These are phyloP conservation scores for Rhopalosiphum maidis DNA, from an alignment of 1,140 invertebrate species.

Conservation along the genomic window DNA sequence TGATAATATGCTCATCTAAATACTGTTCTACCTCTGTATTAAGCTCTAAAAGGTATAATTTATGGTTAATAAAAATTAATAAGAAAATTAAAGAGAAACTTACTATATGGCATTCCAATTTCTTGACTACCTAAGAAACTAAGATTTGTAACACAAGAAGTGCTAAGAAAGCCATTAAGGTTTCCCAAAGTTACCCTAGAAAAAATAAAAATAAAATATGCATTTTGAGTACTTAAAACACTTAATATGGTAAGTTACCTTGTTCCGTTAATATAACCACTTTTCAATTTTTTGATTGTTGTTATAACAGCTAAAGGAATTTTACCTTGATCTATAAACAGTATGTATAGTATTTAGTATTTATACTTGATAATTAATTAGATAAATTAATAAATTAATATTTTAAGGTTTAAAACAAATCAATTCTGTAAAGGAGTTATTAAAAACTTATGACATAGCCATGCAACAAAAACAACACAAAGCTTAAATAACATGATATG, in stretches of 20 bases:
- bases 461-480: neutral
- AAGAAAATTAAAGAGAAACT: slow-evolving; percentile 53
- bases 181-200: slow-evolving; percentile 86
- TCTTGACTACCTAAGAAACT: slow-evolving; percentile 93
- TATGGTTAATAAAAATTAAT: slow-evolving; percentile 34
- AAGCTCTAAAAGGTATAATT: slow-evolving; percentile 66
- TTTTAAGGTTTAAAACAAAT: neutral
- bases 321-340: slow-evolving; percentile 84
- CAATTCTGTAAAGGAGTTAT: neutral
- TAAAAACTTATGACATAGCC: neutral
- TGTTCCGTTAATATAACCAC: slow-evolving; percentile 97
- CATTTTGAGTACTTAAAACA: neutral
- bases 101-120: slow-evolving; percentile 84
- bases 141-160: slow-evolving; percentile 94
- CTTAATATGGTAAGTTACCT: slow-evolving; percentile 63
- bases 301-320: slow-evolving; percentile 93
- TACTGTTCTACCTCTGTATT: slow-evolving; percentile 86
- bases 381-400: neutral
- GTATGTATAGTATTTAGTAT: neutral
- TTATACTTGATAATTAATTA: neutral
- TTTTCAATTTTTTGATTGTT: slow-evolving; percentile 97
- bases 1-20: slow-evolving; percentile 84
- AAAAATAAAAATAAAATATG: slow-evolving; percentile 59
- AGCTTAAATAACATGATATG: neutral
- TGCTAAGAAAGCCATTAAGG: slow-evolving; percentile 90